Conservation (phyloP, 2,113 vertebrate genomes). For the Rhineura floridana region DNA sequence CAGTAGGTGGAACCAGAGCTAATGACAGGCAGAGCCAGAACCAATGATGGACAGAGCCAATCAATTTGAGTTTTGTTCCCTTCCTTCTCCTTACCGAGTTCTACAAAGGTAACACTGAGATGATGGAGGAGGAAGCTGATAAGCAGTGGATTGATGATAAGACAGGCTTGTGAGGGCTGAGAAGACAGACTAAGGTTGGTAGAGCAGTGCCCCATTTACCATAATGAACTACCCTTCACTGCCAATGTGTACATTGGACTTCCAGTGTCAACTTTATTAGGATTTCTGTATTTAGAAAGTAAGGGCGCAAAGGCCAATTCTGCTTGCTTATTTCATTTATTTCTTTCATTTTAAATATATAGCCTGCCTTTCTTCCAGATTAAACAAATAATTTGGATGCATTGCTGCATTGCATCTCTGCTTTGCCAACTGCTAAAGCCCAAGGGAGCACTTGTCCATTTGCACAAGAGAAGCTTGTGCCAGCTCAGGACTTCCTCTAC, state of each 20-base stretch:
- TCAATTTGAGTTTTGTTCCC: no score
- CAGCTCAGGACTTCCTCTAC: not conserved
- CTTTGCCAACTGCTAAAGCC: not conserved
- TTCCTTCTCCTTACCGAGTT: no score
- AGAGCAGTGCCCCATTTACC: no score
- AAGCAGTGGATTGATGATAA: no score
- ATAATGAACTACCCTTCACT: no score
- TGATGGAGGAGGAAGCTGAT: no score
- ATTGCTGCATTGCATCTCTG: not conserved
- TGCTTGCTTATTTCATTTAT: not conserved
- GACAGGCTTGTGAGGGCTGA: no score
- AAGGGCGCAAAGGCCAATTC: not conserved
- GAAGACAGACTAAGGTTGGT: no score
- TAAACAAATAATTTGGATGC: not conserved
- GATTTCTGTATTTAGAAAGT: not conserved
- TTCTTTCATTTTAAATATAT: not conserved
- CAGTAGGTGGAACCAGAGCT: no score
- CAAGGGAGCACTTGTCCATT: not conserved
- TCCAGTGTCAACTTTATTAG: not conserved
- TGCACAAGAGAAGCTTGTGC: not conserved
- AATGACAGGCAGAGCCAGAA: no score
- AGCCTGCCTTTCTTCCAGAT: not conserved
- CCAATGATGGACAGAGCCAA: no score
- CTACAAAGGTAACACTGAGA: no score
- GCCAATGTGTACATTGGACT: not conserved